A percentile compares a stretch with the other conserved stretches of the same genome.
These are phyloP conservation scores for Drosophila paulistorum DNA, from an alignment of 1,140 invertebrate species.

Conservation along the genomic window DNA sequence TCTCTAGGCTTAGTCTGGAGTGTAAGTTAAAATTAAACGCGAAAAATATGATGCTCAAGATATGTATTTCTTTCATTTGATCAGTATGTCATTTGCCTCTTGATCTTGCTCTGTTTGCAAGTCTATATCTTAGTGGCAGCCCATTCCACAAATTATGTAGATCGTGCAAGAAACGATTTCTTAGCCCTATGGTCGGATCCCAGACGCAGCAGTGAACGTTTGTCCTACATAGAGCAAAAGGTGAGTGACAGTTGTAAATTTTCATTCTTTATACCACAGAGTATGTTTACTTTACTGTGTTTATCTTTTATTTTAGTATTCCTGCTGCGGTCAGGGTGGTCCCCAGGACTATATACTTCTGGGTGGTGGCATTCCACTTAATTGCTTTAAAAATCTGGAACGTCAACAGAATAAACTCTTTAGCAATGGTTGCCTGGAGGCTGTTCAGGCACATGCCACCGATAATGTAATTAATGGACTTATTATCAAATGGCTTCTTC, in stretches of 20 bases:
- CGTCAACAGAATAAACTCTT: constrained; percentile 45
- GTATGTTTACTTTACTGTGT: neutral
- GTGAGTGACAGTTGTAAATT: constrained; percentile 20
- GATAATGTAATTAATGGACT: constrained; percentile 69
- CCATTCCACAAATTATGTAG: constrained; percentile 71
- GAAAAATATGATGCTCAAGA: neutral
- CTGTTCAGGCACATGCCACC: constrained; percentile 61
- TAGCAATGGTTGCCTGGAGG: constrained; percentile 55
- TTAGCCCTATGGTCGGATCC: constrained; percentile 61
- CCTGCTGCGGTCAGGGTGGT: constrained; percentile 63
- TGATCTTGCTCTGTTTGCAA: constrained; percentile 71
- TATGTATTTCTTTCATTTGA: neutral
- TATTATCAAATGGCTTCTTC: constrained; percentile 70
- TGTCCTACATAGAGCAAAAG: constrained; percentile 63
- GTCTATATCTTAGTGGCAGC: constrained; percentile 74
- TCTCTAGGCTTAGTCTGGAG: constrained; percentile 75
- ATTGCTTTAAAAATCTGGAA: constrained; percentile 55
- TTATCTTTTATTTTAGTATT: constrained; percentile 43
- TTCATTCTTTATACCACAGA: too few relatives aligned
- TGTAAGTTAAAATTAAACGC: constrained; percentile 40
- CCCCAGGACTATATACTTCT: constrained; percentile 63
- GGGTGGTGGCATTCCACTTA: constrained; percentile 59
- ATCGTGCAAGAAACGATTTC: constrained; percentile 63
- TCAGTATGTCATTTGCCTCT: constrained; percentile 71
- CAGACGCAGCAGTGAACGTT: constrained; percentile 45